These are phyloP conservation scores for Notamacropus eugenii DNA, from an alignment of 2,797 vertebrate species.

Conservation along the genomic window DNA sequence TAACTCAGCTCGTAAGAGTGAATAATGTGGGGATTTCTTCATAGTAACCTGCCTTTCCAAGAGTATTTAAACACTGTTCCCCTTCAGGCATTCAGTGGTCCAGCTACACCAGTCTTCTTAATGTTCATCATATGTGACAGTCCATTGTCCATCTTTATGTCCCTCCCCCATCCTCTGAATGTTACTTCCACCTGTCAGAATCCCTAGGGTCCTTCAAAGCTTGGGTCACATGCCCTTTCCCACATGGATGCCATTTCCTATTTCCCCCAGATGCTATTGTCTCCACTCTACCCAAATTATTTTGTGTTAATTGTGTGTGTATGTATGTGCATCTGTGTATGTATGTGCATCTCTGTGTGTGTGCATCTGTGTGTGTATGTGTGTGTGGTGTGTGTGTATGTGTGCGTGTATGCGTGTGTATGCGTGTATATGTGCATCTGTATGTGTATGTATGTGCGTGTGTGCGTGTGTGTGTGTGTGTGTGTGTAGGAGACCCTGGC, in stretches of 20 bases:
- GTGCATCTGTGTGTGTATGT: too few relatives aligned
- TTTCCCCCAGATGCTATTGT: neutral
- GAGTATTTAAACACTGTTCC: neutral
- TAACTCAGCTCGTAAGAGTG: neutral
- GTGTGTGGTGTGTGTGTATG: too few relatives aligned
- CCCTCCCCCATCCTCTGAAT: neutral
- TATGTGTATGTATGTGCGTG: neutral
- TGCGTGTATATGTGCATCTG: neutral
- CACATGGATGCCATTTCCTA: neutral
- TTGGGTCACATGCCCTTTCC: neutral
- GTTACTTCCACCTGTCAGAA: neutral
- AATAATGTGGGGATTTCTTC: neutral
- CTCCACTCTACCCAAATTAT: neutral
- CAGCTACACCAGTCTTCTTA: neutral
- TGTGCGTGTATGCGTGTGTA: too few relatives aligned
- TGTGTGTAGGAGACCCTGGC: too few relatives aligned
- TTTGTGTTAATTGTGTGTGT: neutral
- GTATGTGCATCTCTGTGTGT: too few relatives aligned
- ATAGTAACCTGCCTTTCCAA: neutral
- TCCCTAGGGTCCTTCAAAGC: neutral
- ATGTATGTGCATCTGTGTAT: too few relatives aligned
- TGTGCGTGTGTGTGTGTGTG: too few relatives aligned
- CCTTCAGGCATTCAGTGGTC: neutral
- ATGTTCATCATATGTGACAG: neutral
- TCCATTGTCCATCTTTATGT: neutral